Conservation (phyloP, 2,797 vertebrate species). For the Aeoliscus strigatus region DNA sequence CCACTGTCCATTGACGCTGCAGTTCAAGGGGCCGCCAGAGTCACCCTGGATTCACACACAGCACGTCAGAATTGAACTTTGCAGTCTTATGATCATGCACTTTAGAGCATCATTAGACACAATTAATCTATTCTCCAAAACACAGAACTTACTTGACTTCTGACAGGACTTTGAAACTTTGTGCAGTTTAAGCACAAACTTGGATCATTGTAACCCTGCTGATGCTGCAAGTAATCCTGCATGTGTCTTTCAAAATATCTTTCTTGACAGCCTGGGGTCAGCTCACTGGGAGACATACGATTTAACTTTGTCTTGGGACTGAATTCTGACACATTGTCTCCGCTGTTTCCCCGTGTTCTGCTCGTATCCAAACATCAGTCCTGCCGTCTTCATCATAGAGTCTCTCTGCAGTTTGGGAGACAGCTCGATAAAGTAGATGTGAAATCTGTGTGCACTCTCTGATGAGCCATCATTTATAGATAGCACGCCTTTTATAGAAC, state of each 20-base stretch:
- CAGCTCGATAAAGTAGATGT: neutral
- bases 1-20: constrained; percentile 74
- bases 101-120: neutral
- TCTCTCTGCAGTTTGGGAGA: neutral
- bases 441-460: neutral
- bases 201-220: constrained; percentile 43
- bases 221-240: constrained; percentile 44
- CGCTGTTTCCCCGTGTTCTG: constrained; percentile 1
- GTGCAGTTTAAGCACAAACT: constrained; percentile 39
- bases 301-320: constrained; percentile 26
- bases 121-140: neutral
- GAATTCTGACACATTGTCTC: constrained; percentile 18
- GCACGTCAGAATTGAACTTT: neutral
- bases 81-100: neutral
- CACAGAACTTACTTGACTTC: neutral
- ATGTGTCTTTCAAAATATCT: constrained; percentile 41
- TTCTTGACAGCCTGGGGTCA: constrained; percentile 41
- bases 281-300: constrained; percentile 19
- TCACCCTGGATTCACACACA: constrained; percentile 74
- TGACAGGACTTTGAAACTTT: constrained; percentile 30
- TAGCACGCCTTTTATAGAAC: neutral
- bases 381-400: neutral
- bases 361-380: constrained; percentile 4
- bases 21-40: constrained; percentile 88
- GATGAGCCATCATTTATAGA: neutral